phyloP scores from a whole-genome alignment of 35 echinoderm and acorn worm genomes.

The Chiridota heheva region DNA sequence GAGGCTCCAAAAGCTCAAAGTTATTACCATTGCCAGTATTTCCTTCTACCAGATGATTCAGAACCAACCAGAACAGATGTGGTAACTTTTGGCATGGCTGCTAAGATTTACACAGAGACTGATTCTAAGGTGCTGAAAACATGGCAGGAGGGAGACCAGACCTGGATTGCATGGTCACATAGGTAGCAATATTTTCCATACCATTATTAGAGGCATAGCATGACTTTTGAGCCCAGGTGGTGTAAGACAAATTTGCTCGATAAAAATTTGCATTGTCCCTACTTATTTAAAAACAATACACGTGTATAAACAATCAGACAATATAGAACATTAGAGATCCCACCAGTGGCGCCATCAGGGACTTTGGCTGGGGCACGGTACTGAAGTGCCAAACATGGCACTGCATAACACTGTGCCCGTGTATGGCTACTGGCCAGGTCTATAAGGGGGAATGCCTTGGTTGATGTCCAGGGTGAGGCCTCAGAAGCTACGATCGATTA shows the following conservation, averaged over 20 bases:
- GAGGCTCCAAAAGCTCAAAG: slow-evolving; percentile 91
- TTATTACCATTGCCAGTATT: slow-evolving; percentile 87
- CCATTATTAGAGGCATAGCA: too few relatives aligned
- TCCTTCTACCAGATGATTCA: slow-evolving; percentile 86
- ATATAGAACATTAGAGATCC: too few relatives aligned
- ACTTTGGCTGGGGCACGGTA: too few relatives aligned
- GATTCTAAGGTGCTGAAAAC: slow-evolving; percentile 99
- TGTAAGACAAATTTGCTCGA: too few relatives aligned
- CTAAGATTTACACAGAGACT: slow-evolving; percentile 98
- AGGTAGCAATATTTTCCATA: slow-evolving; percentile 64
- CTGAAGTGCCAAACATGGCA: too few relatives aligned
- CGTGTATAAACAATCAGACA: not conserved
- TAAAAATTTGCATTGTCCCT: not conserved
- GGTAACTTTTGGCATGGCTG: slow-evolving; percentile 99
- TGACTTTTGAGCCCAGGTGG: not conserved
- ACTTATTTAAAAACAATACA: not conserved
- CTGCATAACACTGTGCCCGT: too few relatives aligned
- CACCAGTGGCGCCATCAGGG: too few relatives aligned
- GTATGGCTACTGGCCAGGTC: too few relatives aligned
- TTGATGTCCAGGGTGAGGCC: too few relatives aligned
- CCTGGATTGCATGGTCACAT: slow-evolving; percentile 98
- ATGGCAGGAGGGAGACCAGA: slow-evolving; percentile 97
- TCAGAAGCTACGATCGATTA: too few relatives aligned
- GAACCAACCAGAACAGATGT: slow-evolving; percentile 90
- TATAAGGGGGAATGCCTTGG: too few relatives aligned